phyloP scores from a whole-genome alignment of 2,797 vertebrate species.

The Sebastes baramenuke region DNA sequence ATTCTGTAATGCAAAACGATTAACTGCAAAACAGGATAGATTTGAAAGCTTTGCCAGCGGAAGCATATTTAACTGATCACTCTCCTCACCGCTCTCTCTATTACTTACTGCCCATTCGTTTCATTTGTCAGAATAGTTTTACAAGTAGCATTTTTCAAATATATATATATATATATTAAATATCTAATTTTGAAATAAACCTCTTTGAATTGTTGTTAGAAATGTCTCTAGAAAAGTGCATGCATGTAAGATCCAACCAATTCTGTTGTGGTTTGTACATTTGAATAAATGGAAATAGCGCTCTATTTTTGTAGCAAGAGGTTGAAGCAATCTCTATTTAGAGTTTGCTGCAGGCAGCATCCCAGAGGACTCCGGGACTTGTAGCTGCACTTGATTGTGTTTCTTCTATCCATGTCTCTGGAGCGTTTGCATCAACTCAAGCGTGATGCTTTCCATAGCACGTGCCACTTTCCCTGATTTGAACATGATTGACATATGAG shows the following conservation, averaged over 20 bases:
- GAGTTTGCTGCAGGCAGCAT: conserved; percentile 32
- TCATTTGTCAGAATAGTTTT: neutral
- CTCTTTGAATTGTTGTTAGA: neutral
- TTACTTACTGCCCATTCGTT: neutral
- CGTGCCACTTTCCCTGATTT: conserved; percentile 47
- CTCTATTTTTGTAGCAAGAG: conserved; percentile 34
- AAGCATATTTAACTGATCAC: neutral
- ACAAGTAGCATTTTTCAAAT: neutral
- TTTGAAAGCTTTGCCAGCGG: neutral
- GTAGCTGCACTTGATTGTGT: conserved; percentile 57
- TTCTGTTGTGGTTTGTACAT: neutral
- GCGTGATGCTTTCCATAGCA: conserved; percentile 42
- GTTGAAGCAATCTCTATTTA: conserved; percentile 49
- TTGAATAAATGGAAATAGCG: conserved; percentile 31
- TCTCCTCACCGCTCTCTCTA: neutral
- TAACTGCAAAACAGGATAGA: neutral
- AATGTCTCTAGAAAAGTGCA: neutral
- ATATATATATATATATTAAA: neutral
- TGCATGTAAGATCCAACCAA: neutral
- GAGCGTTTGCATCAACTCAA: conserved; percentile 59
- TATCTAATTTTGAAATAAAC: neutral
- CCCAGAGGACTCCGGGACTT: conserved; percentile 49
- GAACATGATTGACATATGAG: conserved; percentile 52
- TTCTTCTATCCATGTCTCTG: conserved; percentile 58
- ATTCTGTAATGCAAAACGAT: neutral